Evolutionary conservation across 2,797 vertebrate genomes (phyloP).

Genomic region (Micrastur ruficollis): DNA sequence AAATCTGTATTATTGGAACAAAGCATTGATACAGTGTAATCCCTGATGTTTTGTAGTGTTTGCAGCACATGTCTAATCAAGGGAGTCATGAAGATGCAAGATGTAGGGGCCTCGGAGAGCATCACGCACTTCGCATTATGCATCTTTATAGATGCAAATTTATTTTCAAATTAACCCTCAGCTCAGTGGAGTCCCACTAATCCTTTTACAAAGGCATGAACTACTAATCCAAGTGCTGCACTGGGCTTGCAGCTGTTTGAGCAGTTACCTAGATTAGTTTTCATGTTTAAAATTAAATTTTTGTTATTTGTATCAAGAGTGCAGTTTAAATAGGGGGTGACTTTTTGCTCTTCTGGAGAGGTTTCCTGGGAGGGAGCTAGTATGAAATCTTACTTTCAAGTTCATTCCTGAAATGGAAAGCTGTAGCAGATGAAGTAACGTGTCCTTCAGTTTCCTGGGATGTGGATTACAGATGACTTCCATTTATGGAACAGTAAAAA

Average conservation of each 20-base stretch:
- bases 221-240: constrained; percentile 48
- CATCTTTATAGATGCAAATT: neutral
- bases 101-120: neutral
- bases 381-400: neutral
- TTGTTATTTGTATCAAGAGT: neutral
- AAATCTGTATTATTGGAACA: neutral
- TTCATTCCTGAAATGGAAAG: neutral
- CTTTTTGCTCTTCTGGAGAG: neutral
- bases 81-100: neutral
- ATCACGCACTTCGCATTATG: neutral
- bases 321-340: neutral
- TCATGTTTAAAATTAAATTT: constrained; percentile 40
- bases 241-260: constrained; percentile 16
- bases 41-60: neutral
- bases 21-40: neutral
- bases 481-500: neutral
- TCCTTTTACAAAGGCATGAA: constrained; percentile 41
- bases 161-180: neutral
- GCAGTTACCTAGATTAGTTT: constrained; percentile 47
- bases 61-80: neutral
- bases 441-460: neutral
- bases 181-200: neutral
- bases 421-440: neutral
- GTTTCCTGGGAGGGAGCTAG: neutral
- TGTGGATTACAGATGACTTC: neutral